phyloP scores from a whole-genome alignment of 2,888 invertebrate genomes.

The Oeneis ivallda region DNA sequence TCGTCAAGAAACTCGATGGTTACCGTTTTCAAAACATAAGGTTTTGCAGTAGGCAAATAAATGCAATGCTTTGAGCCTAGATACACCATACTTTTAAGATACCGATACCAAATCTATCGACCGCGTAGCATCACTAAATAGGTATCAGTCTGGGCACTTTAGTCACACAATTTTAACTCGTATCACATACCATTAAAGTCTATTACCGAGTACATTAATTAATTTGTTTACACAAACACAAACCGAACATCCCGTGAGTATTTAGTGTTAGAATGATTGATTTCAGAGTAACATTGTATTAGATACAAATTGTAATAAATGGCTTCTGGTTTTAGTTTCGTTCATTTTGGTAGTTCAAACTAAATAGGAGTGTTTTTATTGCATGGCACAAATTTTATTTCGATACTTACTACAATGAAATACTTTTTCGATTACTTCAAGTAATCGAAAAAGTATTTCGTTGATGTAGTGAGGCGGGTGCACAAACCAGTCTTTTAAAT shows the following conservation, averaged over 20 bases:
- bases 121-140: background rate
- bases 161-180: background rate
- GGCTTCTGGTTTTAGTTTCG: slow-evolving; percentile 19
- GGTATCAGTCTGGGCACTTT: slow-evolving; percentile 9
- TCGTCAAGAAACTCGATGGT: no score
- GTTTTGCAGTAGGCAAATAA: no score
- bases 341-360: slow-evolving; percentile 1
- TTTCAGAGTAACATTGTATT: slow-evolving; percentile 35
- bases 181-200: background rate
- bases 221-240: slow-evolving; percentile 6
- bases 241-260: slow-evolving; percentile 16
- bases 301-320: slow-evolving; percentile 39
- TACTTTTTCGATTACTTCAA: no score
- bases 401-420: no score
- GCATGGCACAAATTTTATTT: no score
- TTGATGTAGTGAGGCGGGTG: no score
- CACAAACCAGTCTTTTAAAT: no score
- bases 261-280: slow-evolving; percentile 36
- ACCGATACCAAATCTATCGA: slow-evolving; percentile 4
- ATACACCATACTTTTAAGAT: no score
- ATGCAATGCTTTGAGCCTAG: no score
- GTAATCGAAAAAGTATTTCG: no score
- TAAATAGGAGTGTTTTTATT: no score
- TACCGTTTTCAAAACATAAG: no score
- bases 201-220: background rate